Evolutionary conservation across 2,888 invertebrate genomes (phyloP).

Genomic region (Mythimna vitellina): DNA sequence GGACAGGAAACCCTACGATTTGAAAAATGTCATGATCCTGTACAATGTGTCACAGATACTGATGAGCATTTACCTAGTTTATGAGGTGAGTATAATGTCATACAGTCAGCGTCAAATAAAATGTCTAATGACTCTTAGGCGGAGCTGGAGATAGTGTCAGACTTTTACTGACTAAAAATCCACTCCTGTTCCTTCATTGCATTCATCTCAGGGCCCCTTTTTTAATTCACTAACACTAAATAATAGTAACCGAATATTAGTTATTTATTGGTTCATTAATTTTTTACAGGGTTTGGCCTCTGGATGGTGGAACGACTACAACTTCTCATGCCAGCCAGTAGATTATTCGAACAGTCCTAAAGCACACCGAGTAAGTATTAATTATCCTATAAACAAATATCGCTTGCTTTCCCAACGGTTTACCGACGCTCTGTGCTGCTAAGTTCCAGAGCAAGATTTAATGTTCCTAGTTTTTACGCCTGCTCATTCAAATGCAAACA

Average conservation of each 20-base stretch:
- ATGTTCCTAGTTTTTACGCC: not conserved
- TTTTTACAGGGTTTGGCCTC: slow-evolving; percentile 85
- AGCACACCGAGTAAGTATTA: slow-evolving; percentile 91
- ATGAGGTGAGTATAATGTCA: slow-evolving; percentile 78
- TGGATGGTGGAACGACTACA: slow-evolving; percentile 92
- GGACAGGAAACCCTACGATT: slow-evolving; percentile 93
- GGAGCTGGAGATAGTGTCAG: no score
- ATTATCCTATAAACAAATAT: not conserved
- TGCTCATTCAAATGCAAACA: no score
- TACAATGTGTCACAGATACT: slow-evolving; percentile 97
- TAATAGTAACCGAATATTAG: not conserved
- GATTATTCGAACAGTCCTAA: slow-evolving; percentile 91
- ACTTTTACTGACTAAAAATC: no score
- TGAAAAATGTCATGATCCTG: slow-evolving; percentile 93
- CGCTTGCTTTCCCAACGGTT: not conserved
- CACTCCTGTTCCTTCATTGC: no score
- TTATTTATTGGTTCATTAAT: not conserved
- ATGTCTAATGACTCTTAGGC: no score
- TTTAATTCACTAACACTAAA: not conserved
- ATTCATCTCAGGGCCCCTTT: no score
- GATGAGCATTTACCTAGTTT: slow-evolving; percentile 94
- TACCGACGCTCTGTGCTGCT: not conserved
- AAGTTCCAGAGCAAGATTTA: not conserved
- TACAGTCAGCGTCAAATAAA: no score
- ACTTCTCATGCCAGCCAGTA: slow-evolving; percentile 93